Percentiles rank a stretch among this genome's conserved stretches.
phyloP scores from a whole-genome alignment of 2,113 vertebrate species.

The Pardalotus punctatus region DNA sequence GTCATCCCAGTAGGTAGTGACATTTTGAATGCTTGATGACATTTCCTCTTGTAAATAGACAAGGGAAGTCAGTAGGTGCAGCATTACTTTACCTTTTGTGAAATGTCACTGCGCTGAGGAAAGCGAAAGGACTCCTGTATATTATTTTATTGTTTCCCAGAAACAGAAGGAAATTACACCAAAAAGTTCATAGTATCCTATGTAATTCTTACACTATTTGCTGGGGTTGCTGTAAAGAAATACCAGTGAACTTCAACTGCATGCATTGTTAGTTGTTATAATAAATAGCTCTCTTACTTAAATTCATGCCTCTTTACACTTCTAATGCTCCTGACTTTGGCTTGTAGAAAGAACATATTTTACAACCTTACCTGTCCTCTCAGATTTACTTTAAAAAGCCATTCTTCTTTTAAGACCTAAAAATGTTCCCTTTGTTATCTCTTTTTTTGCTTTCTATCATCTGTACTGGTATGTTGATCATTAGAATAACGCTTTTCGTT shows the following conservation, averaged over 20 bases:
- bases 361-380: neutral
- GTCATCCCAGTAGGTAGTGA: conserved; percentile 64
- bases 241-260: neutral
- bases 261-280: neutral
- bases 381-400: neutral
- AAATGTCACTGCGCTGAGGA: conserved; percentile 64
- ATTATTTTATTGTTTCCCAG: conserved; percentile 38
- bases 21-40: conserved; percentile 74
- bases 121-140: conserved; percentile 5
- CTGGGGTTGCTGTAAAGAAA: neutral
- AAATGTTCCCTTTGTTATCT: neutral
- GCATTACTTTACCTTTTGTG: conserved; percentile 60
- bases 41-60: conserved; percentile 72
- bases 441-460: neutral
- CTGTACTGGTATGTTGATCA: neutral
- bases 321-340: neutral
- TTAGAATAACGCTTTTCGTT: neutral
- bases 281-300: conserved; percentile 10
- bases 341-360: neutral
- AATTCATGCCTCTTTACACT: conserved; percentile 8
- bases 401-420: neutral
- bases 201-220: neutral
- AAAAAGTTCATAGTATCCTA: neutral
- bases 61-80: conserved; percentile 48
- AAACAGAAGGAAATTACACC: conserved; percentile 9